These are phyloP conservation scores for Neotragus pygmaeus DNA, from an alignment of 2,113 vertebrate genomes.

Conservation along the genomic window DNA sequence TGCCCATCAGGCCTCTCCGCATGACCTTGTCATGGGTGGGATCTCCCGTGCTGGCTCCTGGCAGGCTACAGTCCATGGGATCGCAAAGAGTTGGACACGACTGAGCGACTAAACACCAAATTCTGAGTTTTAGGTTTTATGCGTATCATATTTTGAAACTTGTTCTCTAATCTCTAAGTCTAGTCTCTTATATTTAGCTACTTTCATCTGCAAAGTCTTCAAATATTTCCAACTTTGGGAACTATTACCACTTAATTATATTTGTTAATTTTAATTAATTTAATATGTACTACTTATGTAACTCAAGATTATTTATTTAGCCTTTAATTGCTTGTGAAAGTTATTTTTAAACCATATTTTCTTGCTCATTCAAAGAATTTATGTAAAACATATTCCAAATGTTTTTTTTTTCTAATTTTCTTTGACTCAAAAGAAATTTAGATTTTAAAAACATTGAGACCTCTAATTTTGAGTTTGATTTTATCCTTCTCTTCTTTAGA, in stretches of 20 bases:
- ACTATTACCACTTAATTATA: not conserved
- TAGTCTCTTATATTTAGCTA: not conserved
- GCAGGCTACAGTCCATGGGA: not conserved
- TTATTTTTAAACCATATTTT: not conserved
- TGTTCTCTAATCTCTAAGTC: not conserved
- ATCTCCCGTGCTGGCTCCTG: too few species aligned
- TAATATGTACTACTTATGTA: not conserved
- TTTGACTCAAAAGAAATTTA: not conserved
- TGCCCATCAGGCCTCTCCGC: too few species aligned
- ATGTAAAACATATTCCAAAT: not conserved
- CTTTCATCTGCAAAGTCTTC: not conserved
- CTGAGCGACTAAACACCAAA: not conserved
- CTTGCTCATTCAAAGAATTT: not conserved
- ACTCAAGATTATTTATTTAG: not conserved
- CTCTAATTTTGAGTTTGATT: not conserved
- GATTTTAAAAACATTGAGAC: not conserved
- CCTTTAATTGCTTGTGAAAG: not conserved
- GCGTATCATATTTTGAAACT: not conserved
- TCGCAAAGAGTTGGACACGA: rapidly evolving
- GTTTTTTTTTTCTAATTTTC: not conserved
- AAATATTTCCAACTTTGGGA: not conserved
- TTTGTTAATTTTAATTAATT: not conserved
- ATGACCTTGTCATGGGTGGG: too few species aligned
- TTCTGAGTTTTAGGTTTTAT: not conserved
- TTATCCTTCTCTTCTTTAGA: not conserved